A percentile compares a stretch with the other conserved stretches of the same genome.
These are phyloP conservation scores for Myoxocephalus aenaeus DNA, from an alignment of 2,797 vertebrate genomes.

Conservation along the genomic window DNA sequence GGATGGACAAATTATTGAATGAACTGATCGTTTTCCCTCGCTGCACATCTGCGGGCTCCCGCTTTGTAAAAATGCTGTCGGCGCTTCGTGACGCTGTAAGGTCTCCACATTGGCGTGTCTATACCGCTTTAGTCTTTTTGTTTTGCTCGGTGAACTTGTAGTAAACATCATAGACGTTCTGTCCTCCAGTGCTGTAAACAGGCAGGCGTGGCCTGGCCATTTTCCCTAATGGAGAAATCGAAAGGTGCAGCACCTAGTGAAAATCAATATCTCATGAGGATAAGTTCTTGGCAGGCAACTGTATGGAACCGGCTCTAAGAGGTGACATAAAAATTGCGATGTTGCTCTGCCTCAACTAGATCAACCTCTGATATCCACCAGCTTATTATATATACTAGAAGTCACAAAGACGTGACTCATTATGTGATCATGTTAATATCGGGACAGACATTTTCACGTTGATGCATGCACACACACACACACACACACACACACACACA, in stretches of 20 bases:
- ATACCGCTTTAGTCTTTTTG: conserved; percentile 9
- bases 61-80: not conserved
- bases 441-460: conserved; percentile 50
- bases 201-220: conserved; percentile 71
- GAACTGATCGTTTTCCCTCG: not conserved
- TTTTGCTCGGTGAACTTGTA: conserved; percentile 40
- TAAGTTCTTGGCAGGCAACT: conserved; percentile 67
- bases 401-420: conserved; percentile 33
- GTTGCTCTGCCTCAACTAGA: conserved; percentile 19
- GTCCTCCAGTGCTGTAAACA: conserved; percentile 74
- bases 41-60: not conserved
- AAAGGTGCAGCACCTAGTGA: conserved; percentile 80
- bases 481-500: conserved; percentile 7
- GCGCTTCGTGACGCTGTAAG: not conserved
- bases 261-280: conserved; percentile 78
- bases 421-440: conserved; percentile 50
- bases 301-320: conserved; percentile 53
- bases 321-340: conserved; percentile 43
- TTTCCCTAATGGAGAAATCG: conserved; percentile 82
- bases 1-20: not conserved
- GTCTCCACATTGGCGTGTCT: conserved; percentile 9
- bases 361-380: conserved; percentile 30
- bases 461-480: conserved; percentile 22
- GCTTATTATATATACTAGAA: conserved; percentile 43
- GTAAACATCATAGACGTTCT: conserved; percentile 58